These are phyloP conservation scores for human DNA, from an alignment of 2,113 vertebrate genomes.

Conservation along the genomic window GRCh38 chr19:44067001-44067500, in stretches of 20 bases:
- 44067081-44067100: not conserved
- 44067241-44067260: not conserved
- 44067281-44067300: not conserved
- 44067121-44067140: slow-evolving; percentile 42
- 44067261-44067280: not conserved
- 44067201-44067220: not conserved
- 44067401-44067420: not conserved
- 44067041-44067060: not conserved
- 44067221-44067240: not conserved
- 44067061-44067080: not conserved
- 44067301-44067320: not conserved
- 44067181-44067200: not conserved
- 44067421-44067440: not conserved
- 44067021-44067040: not conserved
- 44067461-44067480: not conserved
- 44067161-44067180: not conserved
- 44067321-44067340: not conserved
- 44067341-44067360: not conserved
- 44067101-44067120: slow-evolving; percentile 55
- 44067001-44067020: not conserved
- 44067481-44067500: not conserved
- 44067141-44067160: too few relatives aligned
- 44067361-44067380: not conserved
- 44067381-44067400: not conserved
- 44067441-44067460: not conserved